A percentile compares a stretch with the other conserved stretches of the same genome.
Conservation (phyloP, 1,140 invertebrate genomes). For the Drosophila sechellia region DNA sequence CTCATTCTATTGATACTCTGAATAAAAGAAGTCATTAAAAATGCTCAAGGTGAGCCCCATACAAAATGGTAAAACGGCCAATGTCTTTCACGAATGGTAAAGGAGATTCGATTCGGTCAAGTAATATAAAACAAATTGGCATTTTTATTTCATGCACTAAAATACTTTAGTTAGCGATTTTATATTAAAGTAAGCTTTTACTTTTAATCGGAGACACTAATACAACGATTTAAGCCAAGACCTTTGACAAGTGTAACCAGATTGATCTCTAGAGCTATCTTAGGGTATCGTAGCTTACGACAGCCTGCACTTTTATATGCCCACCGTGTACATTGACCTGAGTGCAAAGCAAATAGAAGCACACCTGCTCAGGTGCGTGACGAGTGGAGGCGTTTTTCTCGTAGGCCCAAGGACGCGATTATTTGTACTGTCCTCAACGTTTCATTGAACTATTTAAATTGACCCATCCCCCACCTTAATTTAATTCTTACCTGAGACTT, state of each 20-base stretch:
- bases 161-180: too few relatives aligned
- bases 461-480: background rate
- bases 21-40: slow-evolving; percentile 63
- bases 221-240: background rate
- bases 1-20: slow-evolving; percentile 60
- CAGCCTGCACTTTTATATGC: slow-evolving; percentile 29
- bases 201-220: too few relatives aligned
- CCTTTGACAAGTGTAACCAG: background rate
- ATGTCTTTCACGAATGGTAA: slow-evolving; percentile 17
- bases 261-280: background rate
- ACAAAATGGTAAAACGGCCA: slow-evolving; percentile 56
- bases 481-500: slow-evolving; percentile 75
- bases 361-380: slow-evolving; percentile 46
- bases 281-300: background rate
- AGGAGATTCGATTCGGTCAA: slow-evolving; percentile 13
- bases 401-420: slow-evolving; percentile 24
- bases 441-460: slow-evolving; percentile 27
- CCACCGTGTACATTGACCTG: slow-evolving; percentile 51
- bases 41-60: slow-evolving; percentile 66
- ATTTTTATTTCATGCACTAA: background rate
- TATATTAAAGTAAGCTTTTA: too few relatives aligned
- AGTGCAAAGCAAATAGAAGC: slow-evolving; percentile 15
- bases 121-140: background rate
- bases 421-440: slow-evolving; percentile 18
- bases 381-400: slow-evolving; percentile 28